phyloP scores from a whole-genome alignment of 2,797 vertebrate species.

The Macropus fuliginosus region DNA sequence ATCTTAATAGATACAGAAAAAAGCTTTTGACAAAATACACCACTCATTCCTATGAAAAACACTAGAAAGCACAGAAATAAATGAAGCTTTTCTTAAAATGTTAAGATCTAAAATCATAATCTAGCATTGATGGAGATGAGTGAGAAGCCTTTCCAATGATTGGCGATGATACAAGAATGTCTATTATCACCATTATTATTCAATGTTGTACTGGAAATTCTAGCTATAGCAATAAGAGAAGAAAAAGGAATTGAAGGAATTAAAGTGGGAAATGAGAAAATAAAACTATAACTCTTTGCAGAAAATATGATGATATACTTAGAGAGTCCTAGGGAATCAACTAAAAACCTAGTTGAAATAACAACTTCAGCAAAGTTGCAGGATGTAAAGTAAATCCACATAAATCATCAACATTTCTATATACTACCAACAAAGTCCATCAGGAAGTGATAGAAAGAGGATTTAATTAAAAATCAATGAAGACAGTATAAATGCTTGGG shows the following conservation, averaged over 20 bases:
- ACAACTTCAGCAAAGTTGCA: not conserved
- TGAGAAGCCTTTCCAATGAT: not conserved
- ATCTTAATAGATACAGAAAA: not conserved
- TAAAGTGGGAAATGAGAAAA: not conserved
- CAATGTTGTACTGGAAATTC: not conserved
- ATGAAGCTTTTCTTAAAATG: not conserved
- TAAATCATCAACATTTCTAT: not conserved
- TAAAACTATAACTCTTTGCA: not conserved
- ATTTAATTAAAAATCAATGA: not conserved
- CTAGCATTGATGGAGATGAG: not conserved
- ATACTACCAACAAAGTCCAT: not conserved
- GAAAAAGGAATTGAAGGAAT: not conserved
- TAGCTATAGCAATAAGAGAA: not conserved
- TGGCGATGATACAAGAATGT: not conserved
- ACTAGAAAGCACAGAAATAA: not conserved
- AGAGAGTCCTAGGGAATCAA: not conserved
- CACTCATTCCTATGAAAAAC: not conserved
- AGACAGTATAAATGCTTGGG: not conserved
- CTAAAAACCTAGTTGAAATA: not conserved
- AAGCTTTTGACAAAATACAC: not conserved
- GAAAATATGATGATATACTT: not conserved
- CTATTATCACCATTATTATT: not conserved
- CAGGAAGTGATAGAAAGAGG: not conserved
- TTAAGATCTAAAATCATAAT: not conserved
- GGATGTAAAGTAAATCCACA: not conserved